Conservation (phyloP, 2,888 invertebrate species). For the Nudaria mundana region DNA sequence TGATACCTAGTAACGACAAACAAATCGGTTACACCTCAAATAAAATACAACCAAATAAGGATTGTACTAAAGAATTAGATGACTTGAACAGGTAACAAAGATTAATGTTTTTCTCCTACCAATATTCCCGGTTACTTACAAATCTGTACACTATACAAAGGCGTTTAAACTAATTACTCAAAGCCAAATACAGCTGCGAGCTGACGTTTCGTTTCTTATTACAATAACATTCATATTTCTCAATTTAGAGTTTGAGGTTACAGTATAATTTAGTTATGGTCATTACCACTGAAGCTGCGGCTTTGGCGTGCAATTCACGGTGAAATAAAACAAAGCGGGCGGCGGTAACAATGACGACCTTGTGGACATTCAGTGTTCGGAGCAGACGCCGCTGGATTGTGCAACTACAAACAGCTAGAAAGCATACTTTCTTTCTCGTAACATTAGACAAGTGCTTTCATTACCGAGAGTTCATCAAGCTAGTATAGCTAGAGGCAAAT, state of each 20-base stretch:
- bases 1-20: no score
- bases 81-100: no score
- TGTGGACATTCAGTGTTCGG: conserved; percentile 39
- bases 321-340: conserved; percentile 52
- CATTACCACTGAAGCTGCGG: conserved; percentile 38
- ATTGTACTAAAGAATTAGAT: no score
- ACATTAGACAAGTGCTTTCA: conserved; percentile 26
- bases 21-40: no score
- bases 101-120: no score
- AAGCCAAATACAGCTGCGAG: no score
- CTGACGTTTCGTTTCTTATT: neutral
- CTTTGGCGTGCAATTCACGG: conserved; percentile 27
- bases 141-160: no score
- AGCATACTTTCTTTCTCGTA: conserved; percentile 57
- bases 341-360: conserved; percentile 52
- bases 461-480: conserved; percentile 18
- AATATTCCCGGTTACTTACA: no score
- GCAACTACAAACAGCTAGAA: conserved; percentile 46
- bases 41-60: no score
- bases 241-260: conserved; percentile 31
- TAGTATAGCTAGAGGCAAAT: conserved; percentile 14
- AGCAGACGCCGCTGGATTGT: conserved; percentile 18
- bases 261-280: conserved; percentile 39
- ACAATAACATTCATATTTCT: conserved; percentile 28
- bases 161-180: no score